Percentiles rank a stretch among this genome's conserved stretches.
phyloP scores from a whole-genome alignment of 2,113 vertebrate genomes.

The Sciurus niger region DNA sequence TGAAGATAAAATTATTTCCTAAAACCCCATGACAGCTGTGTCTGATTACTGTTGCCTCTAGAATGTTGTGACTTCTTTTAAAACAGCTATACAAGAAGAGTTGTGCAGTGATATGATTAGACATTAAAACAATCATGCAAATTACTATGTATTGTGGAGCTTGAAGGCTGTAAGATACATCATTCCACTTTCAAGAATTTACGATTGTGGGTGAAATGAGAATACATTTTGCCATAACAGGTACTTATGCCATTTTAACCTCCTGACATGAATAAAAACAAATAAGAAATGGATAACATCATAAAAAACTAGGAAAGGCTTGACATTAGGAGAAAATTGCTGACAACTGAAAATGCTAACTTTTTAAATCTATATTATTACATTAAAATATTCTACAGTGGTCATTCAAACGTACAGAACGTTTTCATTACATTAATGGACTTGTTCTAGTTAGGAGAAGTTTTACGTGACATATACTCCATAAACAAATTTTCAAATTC shows the following conservation, averaged over 20 bases:
- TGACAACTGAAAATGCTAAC: slow-evolving; percentile 22
- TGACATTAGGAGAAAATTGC: neutral
- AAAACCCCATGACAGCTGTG: slow-evolving; percentile 36
- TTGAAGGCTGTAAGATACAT: neutral
- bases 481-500: neutral
- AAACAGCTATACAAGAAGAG: neutral
- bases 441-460: neutral
- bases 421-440: neutral
- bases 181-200: neutral
- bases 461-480: neutral
- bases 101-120: neutral
- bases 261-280: neutral
- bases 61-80: slow-evolving; percentile 40
- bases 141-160: neutral
- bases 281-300: neutral
- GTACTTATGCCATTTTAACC: neutral
- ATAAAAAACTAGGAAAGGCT: neutral
- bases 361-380: neutral
- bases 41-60: neutral
- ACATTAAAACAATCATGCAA: neutral
- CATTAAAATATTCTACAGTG: neutral
- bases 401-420: neutral
- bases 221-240: neutral
- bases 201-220: neutral
- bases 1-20: slow-evolving; percentile 31